A percentile compares a stretch with the other conserved stretches of the same genome.
Conservation (phyloP, 2,797 vertebrate genomes). For the Tadarida brasiliensis region DNA sequence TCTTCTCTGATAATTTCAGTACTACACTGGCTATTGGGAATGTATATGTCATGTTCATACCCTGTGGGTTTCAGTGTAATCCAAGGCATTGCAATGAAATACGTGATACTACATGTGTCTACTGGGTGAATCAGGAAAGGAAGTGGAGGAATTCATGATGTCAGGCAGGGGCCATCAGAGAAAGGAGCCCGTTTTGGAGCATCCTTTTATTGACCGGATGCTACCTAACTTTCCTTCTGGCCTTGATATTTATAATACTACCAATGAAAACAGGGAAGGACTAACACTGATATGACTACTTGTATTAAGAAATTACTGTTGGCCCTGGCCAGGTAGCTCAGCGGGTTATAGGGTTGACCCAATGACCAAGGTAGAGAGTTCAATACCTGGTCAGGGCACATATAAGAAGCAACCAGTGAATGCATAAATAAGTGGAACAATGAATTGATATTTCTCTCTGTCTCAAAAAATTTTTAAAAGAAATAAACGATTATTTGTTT, state of each 20-base stretch:
- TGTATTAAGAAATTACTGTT: background rate
- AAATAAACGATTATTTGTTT: background rate
- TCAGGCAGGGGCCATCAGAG: background rate
- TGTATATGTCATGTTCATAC: no score
- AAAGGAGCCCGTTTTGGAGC: background rate
- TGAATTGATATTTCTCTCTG: no score
- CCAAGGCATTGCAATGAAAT: background rate
- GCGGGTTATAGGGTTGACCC: no score
- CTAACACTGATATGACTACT: background rate
- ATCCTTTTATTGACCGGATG: background rate
- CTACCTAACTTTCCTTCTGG: background rate
- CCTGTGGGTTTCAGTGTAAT: background rate
- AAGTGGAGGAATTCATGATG: background rate
- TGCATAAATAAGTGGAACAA: no score
- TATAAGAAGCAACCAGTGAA: no score
- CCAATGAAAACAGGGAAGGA: background rate
- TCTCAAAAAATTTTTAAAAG: background rate
- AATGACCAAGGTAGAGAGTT: no score
- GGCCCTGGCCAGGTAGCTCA: no score
- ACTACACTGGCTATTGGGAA: background rate
- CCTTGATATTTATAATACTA: no score
- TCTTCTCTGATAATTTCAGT: background rate
- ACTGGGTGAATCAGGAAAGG: background rate
- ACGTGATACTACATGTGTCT: no score
- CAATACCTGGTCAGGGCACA: no score